A percentile compares a stretch with the other conserved stretches of the same genome.
These are phyloP conservation scores for Trissolcus japonicus DNA, from an alignment of 2,888 invertebrate species.

Conservation along the genomic window DNA sequence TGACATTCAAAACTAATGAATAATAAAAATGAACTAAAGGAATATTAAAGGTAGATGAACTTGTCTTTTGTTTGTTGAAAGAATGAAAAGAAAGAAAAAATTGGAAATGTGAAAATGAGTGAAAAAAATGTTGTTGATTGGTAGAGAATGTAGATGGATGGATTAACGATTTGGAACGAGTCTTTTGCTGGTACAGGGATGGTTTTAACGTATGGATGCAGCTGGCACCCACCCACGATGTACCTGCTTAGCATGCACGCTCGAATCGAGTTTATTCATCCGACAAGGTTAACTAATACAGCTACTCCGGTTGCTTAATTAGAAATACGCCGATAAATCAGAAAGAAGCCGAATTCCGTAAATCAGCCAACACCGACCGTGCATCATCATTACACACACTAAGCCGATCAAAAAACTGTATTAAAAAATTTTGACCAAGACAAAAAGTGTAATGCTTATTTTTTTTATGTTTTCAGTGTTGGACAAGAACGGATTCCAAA, in stretches of 20 bases:
- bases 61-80: too few relatives aligned
- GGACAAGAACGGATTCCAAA: conserved; percentile 67
- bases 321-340: conserved; percentile 68
- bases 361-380: conserved; percentile 26
- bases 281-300: conserved; percentile 74
- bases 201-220: conserved; percentile 60
- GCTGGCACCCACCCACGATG: conserved; percentile 73
- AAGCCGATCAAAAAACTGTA: background rate
- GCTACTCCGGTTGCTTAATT: conserved; percentile 68
- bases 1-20: too few relatives aligned
- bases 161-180: conserved; percentile 64
- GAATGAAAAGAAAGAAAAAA: conserved; percentile 17
- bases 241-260: conserved; percentile 71
- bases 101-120: conserved; percentile 14
- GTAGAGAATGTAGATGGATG: conserved; percentile 40
- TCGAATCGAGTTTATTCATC: conserved; percentile 68
- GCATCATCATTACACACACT: background rate
- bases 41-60: too few relatives aligned
- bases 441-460: background rate
- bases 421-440: background rate
- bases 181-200: conserved; percentile 49
- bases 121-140: conserved; percentile 17
- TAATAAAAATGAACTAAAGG: background rate
- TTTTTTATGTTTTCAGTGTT: conserved; percentile 62
- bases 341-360: conserved; percentile 52